phyloP scores from a whole-genome alignment of 2,113 vertebrate species.

The Catagonus wagneri region DNA sequence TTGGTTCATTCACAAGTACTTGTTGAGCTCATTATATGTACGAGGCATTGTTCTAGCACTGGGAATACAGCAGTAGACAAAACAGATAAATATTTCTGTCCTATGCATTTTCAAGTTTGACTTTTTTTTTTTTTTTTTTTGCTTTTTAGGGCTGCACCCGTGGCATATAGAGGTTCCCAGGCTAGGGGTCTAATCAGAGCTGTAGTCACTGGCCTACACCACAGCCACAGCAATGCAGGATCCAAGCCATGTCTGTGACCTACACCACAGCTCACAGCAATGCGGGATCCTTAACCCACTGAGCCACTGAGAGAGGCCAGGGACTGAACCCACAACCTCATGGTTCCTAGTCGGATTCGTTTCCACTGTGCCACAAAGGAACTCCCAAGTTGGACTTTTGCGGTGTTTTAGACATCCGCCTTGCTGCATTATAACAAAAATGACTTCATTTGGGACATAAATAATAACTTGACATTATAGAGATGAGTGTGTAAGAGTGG shows the following conservation, averaged over 20 bases:
- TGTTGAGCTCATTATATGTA: background rate
- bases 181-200: too few relatives aligned
- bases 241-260: too few relatives aligned
- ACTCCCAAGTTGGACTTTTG: background rate
- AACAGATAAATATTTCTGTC: background rate
- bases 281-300: too few relatives aligned
- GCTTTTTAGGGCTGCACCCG: too few relatives aligned
- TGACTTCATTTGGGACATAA: background rate
- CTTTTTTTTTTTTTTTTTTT: background rate
- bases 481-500: background rate
- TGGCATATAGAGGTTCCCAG: too few relatives aligned
- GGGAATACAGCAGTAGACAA: background rate
- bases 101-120: background rate
- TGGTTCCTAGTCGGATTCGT: too few relatives aligned
- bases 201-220: too few relatives aligned
- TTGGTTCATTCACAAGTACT: background rate
- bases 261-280: too few relatives aligned
- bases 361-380: too few relatives aligned
- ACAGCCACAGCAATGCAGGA: too few relatives aligned
- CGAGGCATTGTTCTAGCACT: background rate
- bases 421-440: background rate
- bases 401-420: background rate
- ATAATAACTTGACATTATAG: background rate
- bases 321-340: too few relatives aligned
- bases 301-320: too few relatives aligned